Evolutionary conservation across 2,113 vertebrate genomes (phyloP).

Genomic region (Rhombomys opimus): DNA sequence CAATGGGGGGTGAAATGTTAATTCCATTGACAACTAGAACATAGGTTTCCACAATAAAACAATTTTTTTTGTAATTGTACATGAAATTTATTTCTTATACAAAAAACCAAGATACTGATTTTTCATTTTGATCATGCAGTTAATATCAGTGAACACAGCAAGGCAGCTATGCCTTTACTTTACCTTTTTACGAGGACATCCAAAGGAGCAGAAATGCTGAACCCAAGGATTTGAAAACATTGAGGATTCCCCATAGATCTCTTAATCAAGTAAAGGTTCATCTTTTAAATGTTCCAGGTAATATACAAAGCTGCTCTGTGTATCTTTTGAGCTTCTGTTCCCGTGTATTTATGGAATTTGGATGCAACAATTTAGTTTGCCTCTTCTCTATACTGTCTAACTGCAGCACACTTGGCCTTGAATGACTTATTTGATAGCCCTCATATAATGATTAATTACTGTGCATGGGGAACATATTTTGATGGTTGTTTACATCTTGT

Average conservation of each 20-base stretch:
- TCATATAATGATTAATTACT: conserved; percentile 40
- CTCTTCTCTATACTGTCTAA: not conserved
- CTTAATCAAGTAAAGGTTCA: conserved; percentile 40
- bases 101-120: conserved; percentile 11
- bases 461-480: not conserved
- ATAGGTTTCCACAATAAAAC: not conserved
- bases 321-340: not conserved
- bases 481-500: not conserved
- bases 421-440: not conserved
- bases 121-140: conserved; percentile 4
- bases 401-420: not conserved
- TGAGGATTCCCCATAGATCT: not conserved
- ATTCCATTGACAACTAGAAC: not conserved
- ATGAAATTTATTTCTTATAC: not conserved
- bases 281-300: conserved; percentile 36
- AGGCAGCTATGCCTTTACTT: not conserved
- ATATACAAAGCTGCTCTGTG: conserved; percentile 37
- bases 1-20: not conserved
- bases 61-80: conserved; percentile 28
- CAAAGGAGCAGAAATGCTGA: conserved; percentile 46
- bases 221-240: not conserved
- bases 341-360: not conserved
- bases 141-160: not conserved
- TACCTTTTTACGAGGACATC: conserved; percentile 21
- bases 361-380: not conserved